Evolutionary conservation across 2,113 vertebrate species (phyloP).

Genomic region (Tragelaphus scriptus): DNA sequence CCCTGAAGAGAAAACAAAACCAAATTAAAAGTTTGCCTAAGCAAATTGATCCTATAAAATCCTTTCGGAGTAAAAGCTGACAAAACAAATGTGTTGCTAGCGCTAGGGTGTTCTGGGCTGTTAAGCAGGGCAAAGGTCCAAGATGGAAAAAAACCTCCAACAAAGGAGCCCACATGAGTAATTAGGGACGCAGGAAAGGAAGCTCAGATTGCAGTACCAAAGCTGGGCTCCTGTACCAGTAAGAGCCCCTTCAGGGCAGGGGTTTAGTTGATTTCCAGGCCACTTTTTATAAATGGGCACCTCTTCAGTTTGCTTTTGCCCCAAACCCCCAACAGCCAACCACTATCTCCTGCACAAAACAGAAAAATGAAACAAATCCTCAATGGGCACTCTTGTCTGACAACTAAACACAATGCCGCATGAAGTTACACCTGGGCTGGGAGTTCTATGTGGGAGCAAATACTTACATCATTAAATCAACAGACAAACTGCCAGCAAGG

Average conservation of each 20-base stretch:
- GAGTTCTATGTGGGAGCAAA: background rate
- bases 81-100: background rate
- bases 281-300: background rate
- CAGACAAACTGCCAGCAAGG: background rate
- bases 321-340: background rate
- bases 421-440: background rate
- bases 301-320: background rate
- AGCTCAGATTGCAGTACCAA: background rate
- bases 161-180: background rate
- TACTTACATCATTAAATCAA: background rate
- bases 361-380: background rate
- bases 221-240: background rate
- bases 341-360: background rate
- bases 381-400: background rate
- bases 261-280: background rate
- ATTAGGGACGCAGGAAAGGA: background rate
- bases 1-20: constrained; percentile 51
- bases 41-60: constrained; percentile 40
- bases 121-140: constrained; percentile 41
- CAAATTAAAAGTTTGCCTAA: constrained; percentile 56
- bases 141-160: background rate
- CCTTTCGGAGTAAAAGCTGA: constrained; percentile 23
- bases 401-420: background rate
- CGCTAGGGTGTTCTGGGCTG: background rate
- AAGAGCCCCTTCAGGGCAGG: background rate